phyloP scores from a whole-genome alignment of 1,140 invertebrate genomes.

The Notospermus geniculatus region DNA sequence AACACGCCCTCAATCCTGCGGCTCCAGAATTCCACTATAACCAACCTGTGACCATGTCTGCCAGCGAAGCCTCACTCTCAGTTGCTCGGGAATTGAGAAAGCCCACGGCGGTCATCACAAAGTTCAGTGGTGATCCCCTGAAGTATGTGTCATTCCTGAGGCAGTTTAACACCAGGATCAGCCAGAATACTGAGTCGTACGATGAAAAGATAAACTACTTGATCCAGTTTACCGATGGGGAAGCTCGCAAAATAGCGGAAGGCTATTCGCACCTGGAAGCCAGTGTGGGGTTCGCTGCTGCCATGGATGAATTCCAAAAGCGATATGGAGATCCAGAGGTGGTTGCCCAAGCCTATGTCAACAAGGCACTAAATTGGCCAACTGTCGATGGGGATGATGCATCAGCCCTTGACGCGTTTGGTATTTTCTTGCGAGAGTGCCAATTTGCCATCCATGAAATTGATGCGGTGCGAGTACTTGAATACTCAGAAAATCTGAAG shows the following conservation, averaged over 20 bases:
- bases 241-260: background rate
- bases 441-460: background rate
- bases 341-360: background rate
- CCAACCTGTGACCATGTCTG: too few relatives aligned
- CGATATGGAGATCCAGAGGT: constrained; percentile 6
- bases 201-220: background rate
- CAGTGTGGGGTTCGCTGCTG: background rate
- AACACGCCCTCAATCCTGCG: too few relatives aligned
- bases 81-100: too few relatives aligned
- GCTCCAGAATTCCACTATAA: too few relatives aligned
- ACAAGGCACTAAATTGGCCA: constrained; percentile 3
- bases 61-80: too few relatives aligned
- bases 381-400: background rate
- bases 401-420: background rate
- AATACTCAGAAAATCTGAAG: constrained; percentile 6
- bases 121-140: too few relatives aligned
- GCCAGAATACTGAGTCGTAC: background rate
- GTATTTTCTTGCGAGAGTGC: background rate
- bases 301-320: background rate
- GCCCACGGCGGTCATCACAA: too few relatives aligned
- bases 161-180: background rate
- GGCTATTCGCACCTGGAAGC: background rate
- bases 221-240: too few relatives aligned
- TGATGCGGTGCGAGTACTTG: background rate
- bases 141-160: background rate